Evolutionary conservation across 2,888 invertebrate genomes (phyloP).

Genomic region (Sinhomidia bicolor): DNA sequence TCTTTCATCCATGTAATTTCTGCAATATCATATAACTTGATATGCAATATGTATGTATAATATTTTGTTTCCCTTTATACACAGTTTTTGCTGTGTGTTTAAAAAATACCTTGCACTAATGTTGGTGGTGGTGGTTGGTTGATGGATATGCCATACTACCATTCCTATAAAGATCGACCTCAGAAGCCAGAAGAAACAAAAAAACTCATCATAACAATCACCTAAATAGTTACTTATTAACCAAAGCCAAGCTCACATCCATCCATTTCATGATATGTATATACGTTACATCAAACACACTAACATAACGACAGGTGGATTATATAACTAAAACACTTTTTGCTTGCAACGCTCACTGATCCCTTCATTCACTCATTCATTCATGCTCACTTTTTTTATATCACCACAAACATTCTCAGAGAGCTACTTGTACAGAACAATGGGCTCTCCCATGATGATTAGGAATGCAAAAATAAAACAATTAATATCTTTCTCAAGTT

Average conservation of each 20-base stretch:
- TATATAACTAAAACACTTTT: constrained; percentile 16
- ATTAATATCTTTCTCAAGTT: constrained; percentile 56
- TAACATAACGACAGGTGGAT: background rate
- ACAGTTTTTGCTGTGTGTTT: background rate
- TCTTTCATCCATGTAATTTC: constrained; percentile 48
- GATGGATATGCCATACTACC: background rate
- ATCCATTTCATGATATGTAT: background rate
- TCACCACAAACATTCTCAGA: constrained; percentile 25
- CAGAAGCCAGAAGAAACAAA: constrained; percentile 48
- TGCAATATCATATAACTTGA: constrained; percentile 39
- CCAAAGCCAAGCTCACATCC: constrained; percentile 47
- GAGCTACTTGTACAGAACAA: constrained; percentile 39
- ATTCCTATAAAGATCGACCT: constrained; percentile 54
- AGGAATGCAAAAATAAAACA: constrained; percentile 51
- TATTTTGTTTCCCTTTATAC: constrained; percentile 18
- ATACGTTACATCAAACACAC: constrained; percentile 5
- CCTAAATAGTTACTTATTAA: constrained; percentile 50
- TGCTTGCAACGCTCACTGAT: constrained; percentile 48
- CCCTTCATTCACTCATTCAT: constrained; percentile 44
- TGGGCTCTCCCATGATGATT: constrained; percentile 54
- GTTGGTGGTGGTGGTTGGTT: background rate
- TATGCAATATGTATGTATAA: background rate
- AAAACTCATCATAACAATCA: constrained; percentile 61
- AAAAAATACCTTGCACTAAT: background rate
- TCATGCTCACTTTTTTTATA: constrained; percentile 24